Evolutionary conservation across 2,797 vertebrate species (phyloP).

Genomic region (Sebastes kiyomatsui): DNA sequence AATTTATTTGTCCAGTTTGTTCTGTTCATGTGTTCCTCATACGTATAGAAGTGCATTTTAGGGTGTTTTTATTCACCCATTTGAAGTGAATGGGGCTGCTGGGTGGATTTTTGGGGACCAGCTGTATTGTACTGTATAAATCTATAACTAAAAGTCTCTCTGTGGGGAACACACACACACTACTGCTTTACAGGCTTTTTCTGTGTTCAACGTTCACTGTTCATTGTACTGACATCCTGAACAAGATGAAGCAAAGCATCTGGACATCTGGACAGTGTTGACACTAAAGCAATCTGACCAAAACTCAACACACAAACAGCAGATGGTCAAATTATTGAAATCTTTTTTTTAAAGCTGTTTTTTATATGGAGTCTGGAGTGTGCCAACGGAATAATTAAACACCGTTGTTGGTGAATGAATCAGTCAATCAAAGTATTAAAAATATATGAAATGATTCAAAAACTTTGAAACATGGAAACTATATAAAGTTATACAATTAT

Average conservation of each 20-base stretch:
- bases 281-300: constrained; percentile 47
- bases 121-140: constrained; percentile 49
- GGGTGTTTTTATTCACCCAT: not conserved
- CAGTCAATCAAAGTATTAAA: not conserved
- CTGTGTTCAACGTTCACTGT: not conserved
- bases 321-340: not conserved
- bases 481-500: not conserved
- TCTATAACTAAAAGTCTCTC: not conserved
- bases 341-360: not conserved
- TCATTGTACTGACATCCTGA: not conserved
- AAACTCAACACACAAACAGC: constrained; percentile 25
- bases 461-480: not conserved
- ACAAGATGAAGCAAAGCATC: not conserved
- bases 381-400: not conserved
- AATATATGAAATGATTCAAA: not conserved
- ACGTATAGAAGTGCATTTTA: constrained; percentile 20
- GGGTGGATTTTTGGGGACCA: constrained; percentile 65
- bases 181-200: constrained; percentile 31
- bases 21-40: constrained; percentile 19
- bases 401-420: not conserved
- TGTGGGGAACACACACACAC: not conserved
- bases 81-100: not conserved
- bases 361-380: constrained; percentile 20
- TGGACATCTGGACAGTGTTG: not conserved
- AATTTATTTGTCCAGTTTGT: constrained; percentile 19